phyloP scores from a whole-genome alignment of 2,797 vertebrate genomes.

The Microctenopoma lineatum region DNA sequence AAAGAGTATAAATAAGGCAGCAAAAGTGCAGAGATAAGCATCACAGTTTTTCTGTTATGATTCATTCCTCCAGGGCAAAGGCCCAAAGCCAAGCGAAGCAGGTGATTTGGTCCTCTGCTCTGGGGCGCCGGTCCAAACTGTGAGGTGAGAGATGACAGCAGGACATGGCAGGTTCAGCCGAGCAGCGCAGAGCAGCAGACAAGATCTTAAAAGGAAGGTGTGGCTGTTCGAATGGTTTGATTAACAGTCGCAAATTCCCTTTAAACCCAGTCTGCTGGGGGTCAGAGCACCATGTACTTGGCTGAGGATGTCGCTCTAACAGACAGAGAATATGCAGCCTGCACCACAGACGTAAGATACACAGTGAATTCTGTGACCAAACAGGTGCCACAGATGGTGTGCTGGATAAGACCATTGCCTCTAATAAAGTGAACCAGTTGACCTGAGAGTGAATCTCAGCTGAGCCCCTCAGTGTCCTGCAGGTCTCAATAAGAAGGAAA shows the following conservation, averaged over 20 bases:
- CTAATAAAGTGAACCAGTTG: slow-evolving; percentile 44
- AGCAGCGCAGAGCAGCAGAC: slow-evolving; percentile 84
- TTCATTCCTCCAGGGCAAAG: slow-evolving; percentile 29
- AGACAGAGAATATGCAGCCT: slow-evolving; percentile 6
- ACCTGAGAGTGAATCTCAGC: slow-evolving; percentile 45
- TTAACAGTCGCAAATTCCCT: slow-evolving; percentile 91
- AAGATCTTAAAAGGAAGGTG: slow-evolving; percentile 92
- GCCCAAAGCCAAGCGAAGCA: slow-evolving; percentile 35
- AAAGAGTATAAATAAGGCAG: slow-evolving; percentile 7
- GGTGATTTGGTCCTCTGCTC: slow-evolving; percentile 39
- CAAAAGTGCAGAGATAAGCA: neutral
- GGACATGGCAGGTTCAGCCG: slow-evolving; percentile 35
- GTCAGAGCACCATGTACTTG: slow-evolving; percentile 78
- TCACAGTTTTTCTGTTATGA: slow-evolving; percentile 2
- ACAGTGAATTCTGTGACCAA: neutral
- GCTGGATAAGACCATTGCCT: slow-evolving; percentile 12
- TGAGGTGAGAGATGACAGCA: slow-evolving; percentile 26
- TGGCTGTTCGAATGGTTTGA: slow-evolving; percentile 87
- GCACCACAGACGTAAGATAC: slow-evolving; percentile 9
- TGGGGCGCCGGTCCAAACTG: slow-evolving; percentile 34
- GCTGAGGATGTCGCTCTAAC: slow-evolving; percentile 7
- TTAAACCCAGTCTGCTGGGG: slow-evolving; percentile 90
- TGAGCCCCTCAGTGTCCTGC: slow-evolving; percentile 28
- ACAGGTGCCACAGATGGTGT: slow-evolving; percentile 3
- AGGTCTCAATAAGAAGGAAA: slow-evolving; percentile 36